These are phyloP conservation scores for Hybognathus amarus DNA, from an alignment of 2,797 vertebrate genomes.

Conservation along the genomic window DNA sequence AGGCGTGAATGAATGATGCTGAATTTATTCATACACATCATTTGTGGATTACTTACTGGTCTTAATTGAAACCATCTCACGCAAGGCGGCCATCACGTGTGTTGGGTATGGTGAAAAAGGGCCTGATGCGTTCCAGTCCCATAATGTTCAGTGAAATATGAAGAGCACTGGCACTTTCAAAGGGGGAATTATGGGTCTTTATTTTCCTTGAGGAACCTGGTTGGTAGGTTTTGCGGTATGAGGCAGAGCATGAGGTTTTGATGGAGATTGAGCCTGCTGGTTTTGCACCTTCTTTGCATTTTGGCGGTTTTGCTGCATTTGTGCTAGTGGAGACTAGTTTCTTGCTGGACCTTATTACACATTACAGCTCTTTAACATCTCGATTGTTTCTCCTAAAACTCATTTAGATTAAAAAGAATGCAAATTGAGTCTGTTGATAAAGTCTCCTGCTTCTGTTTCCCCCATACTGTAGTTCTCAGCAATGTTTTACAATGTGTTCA, in stretches of 20 bases:
- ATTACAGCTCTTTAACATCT: not conserved
- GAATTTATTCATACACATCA: slow-evolving; percentile 60
- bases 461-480: not conserved
- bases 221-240: slow-evolving; percentile 31
- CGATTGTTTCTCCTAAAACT: not conserved
- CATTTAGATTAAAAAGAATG: not conserved
- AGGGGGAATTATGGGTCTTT: slow-evolving; percentile 41
- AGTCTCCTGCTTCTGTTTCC: not conserved
- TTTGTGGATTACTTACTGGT: slow-evolving; percentile 61
- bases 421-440: not conserved
- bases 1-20: slow-evolving; percentile 59
- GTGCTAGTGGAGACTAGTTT: not conserved
- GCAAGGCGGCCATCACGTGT: slow-evolving; percentile 1
- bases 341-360: not conserved
- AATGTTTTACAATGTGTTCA: not conserved
- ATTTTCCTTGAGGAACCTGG: slow-evolving; percentile 45
- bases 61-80: slow-evolving; percentile 74
- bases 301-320: not conserved
- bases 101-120: slow-evolving; percentile 38
- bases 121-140: slow-evolving; percentile 35
- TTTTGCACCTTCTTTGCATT: slow-evolving; percentile 22
- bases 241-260: slow-evolving; percentile 33
- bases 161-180: slow-evolving; percentile 34
- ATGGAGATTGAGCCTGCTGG: slow-evolving; percentile 13
- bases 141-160: slow-evolving; percentile 44